Percentiles rank a stretch among this genome's conserved stretches.
Conservation (phyloP, 2,797 vertebrate genomes). For the Acanthiza pusilla region DNA sequence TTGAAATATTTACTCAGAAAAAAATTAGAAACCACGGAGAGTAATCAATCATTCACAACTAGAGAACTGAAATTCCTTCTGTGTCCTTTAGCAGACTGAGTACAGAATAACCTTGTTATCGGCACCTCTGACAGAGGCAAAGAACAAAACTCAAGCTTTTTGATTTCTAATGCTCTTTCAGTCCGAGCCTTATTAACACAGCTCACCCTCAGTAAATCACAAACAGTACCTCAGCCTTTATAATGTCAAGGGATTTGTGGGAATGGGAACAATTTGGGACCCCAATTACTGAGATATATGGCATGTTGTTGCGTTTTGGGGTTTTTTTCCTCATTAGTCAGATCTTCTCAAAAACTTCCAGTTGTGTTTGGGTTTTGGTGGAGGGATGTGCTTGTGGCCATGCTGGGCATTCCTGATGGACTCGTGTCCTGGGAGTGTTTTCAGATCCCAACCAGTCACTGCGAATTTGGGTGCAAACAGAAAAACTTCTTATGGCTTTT, state of each 20-base stretch:
- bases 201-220: background rate
- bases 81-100: background rate
- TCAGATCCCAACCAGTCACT: background rate
- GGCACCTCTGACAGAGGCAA: background rate
- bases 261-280: background rate
- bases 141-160: background rate
- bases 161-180: background rate
- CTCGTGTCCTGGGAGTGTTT: background rate
- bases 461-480: background rate
- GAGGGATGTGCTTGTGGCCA: background rate
- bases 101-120: background rate
- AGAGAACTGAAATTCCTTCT: background rate
- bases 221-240: background rate
- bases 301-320: background rate
- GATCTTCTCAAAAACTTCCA: background rate
- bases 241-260: background rate
- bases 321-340: background rate
- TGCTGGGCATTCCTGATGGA: background rate
- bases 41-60: background rate
- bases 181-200: background rate
- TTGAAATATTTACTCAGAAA: slow-evolving; percentile 26
- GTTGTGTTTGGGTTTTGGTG: background rate
- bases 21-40: slow-evolving; percentile 8
- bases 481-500: background rate
- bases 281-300: background rate